Conservation (phyloP, 92 coral and sea anemone genomes). For the Galaxea fascicularis region DNA sequence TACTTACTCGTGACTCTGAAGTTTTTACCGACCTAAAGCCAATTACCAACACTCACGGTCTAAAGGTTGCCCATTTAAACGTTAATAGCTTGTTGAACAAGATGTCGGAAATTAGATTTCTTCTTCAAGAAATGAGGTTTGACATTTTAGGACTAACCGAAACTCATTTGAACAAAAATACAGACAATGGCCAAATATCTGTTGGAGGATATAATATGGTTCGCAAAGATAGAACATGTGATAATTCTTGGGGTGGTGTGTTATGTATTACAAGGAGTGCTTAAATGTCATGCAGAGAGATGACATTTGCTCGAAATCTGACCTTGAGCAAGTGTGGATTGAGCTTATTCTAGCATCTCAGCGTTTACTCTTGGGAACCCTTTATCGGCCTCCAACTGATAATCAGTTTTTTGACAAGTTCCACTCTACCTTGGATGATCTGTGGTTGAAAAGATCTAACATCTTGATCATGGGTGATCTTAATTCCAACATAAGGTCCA, state of each 20-base stretch:
- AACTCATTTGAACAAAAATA: constrained; percentile 20
- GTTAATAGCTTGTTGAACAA: constrained; percentile 15
- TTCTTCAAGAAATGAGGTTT: not conserved
- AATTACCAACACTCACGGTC: not conserved
- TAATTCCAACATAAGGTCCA: not conserved
- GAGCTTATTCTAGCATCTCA: constrained; percentile 7
- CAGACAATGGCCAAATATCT: constrained; percentile 12
- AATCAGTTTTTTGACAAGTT: constrained; percentile 7
- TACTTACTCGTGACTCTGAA: not conserved
- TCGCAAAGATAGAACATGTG: constrained; percentile 9
- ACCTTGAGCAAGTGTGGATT: constrained; percentile 16
- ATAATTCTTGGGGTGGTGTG: constrained; percentile 1
- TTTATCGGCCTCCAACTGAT: constrained; percentile 10
- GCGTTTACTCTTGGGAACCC: not conserved
- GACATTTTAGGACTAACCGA: constrained; percentile 24
- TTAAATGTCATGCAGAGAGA: constrained; percentile 10
- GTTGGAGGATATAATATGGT: constrained; percentile 10
- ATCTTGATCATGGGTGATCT: constrained; percentile 13
- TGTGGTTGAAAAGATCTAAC: constrained; percentile 17
- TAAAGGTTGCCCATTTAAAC: constrained; percentile 24
- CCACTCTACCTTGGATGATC: not conserved
- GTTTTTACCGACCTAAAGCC: not conserved
- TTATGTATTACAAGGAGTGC: not conserved
- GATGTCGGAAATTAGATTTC: constrained; percentile 8
- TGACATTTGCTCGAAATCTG: constrained; percentile 5